Evolutionary conservation across 2,797 vertebrate genomes (phyloP), one percentile per base, ranked within the genome.

Genomic region (Tokudaia tokunoshimensis): DNA sequence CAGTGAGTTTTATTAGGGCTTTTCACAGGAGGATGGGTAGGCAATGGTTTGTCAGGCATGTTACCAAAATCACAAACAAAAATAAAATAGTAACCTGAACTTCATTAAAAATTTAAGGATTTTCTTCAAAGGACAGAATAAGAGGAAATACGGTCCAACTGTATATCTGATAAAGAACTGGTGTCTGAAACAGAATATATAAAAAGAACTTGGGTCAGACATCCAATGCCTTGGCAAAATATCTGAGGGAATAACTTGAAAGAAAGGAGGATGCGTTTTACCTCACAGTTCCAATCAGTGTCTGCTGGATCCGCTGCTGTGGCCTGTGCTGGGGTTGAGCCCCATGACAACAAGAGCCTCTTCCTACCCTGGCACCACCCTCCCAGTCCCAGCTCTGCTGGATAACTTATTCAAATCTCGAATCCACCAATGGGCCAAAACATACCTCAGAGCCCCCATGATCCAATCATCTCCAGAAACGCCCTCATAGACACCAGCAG

Each of bases 61-160:
- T 75, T 8, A 85, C 26, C 59, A 76, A 89, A 93, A 89, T 65
- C n/a, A 95, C 12, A 81, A 92, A 34, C 26, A 65, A 87, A 37
- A 74, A 47, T 37, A 52, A 70, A 88, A 63, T 70, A 31, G 52
- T 65, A 59, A 88, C 50, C 1, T 80, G 65, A 91, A 91, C 67
- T 57, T 86, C 8, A 72, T 84, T 22, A 81, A 91, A 89, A 85
- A 26, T n/a, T 41, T 91, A 83, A 76, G 61, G 9, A 76, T n/a
- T 76, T 94, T 88, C 59, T 74, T 87, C 47, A 34, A 79, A 92
- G 44, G 14, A 63, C 31, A 59, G 74, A 85, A 55, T 19, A 34
- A 57, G 12, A 96, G 57, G 74, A 96, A 63, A 92, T 79, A 72
- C 37, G 41, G 80, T 15, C 47, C 84, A 78, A 57, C 14, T 20